Conservation (phyloP, 2,888 invertebrate genomes). For the Xestia xanthographa region DNA sequence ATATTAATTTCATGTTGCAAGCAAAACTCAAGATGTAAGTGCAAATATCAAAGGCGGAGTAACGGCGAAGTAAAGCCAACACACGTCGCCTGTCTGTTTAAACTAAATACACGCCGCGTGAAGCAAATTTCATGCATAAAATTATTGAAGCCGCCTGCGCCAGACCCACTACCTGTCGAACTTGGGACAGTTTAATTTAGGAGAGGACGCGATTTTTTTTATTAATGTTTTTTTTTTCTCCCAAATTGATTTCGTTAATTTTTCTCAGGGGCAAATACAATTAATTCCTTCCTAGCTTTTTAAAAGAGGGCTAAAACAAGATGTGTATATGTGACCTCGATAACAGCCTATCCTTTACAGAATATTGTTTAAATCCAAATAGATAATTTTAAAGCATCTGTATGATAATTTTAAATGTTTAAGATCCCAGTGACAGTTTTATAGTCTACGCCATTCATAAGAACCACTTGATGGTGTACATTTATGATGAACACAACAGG, state of each 20-base stretch:
- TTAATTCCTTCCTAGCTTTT: neutral
- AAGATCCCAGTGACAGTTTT: neutral
- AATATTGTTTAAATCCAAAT: neutral
- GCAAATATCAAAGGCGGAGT: slow-evolving; percentile 64
- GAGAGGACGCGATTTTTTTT: slow-evolving; percentile 58
- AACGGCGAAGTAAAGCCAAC: slow-evolving; percentile 64
- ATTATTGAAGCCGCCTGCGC: slow-evolving; percentile 83
- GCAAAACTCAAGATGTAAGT: slow-evolving; percentile 57
- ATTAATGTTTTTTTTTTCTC: neutral
- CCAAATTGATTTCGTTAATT: neutral
- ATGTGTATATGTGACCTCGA: neutral
- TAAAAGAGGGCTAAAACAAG: neutral
- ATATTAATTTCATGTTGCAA: slow-evolving; percentile 58
- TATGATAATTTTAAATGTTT: too few relatives aligned
- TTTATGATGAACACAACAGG: too few relatives aligned
- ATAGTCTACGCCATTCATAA: too few relatives aligned
- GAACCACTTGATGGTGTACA: too few relatives aligned
- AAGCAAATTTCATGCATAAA: slow-evolving; percentile 88
- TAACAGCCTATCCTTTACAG: neutral
- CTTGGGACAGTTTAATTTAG: slow-evolving; percentile 57
- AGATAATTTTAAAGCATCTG: neutral
- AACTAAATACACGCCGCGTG: slow-evolving; percentile 81
- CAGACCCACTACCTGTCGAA: slow-evolving; percentile 81
- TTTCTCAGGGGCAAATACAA: neutral
- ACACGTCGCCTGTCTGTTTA: slow-evolving; percentile 74